Base-by-base conservation (phyloP, 2,797 vertebrate genomes). In the Enteromius radiatus region DNA sequence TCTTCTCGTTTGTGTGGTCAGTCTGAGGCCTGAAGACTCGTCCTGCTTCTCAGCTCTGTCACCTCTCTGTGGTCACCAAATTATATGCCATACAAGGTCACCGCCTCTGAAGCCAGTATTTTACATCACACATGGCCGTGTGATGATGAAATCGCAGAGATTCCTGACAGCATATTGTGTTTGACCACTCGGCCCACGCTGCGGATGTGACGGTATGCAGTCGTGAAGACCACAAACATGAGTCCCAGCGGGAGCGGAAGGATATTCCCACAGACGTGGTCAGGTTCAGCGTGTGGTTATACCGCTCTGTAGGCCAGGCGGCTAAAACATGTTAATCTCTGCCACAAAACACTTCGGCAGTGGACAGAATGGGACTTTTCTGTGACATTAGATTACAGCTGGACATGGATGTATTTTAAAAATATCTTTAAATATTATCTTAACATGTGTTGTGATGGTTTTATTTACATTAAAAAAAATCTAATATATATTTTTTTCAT, bases 121-220 rank as follows among this genome's bases (percentile, higher is more conserved):
- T 56, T 49, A 31, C 71, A 2, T 56, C 14, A 14, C 68, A 64
- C 56, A 41, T 41, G 26, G 41, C 7, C 15, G 45, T 69, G 63
- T 63, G 63, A 75, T 78, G n/a, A 80, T 45, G 69, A 28, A 71
- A 67, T 87, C 36, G 75, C 54, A 64, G 76, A 12, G 31, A 69
- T 56, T 76, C 74, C 38, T 49, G 36, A 67, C 45, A 84, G 41
- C 8, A 1, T 5, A 38, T 64, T n/a, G 41, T 78, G 49, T 65
- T 49, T 49, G 41, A 76, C 87, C 38, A 19, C 65, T 75, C 68
- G 38, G 56, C 73, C 76, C 54, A 67, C 82, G 68, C 15, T 19
- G 75, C 68, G 79, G 81, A 88, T 69, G 26, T 9, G 14, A 79
- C 43, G 31, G 43, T 65, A 36, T 74, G 77, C 52, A 41, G 63